Evolutionary conservation across 2,797 vertebrate species (phyloP).

Genomic region (Rhinoraja longicauda): DNA sequence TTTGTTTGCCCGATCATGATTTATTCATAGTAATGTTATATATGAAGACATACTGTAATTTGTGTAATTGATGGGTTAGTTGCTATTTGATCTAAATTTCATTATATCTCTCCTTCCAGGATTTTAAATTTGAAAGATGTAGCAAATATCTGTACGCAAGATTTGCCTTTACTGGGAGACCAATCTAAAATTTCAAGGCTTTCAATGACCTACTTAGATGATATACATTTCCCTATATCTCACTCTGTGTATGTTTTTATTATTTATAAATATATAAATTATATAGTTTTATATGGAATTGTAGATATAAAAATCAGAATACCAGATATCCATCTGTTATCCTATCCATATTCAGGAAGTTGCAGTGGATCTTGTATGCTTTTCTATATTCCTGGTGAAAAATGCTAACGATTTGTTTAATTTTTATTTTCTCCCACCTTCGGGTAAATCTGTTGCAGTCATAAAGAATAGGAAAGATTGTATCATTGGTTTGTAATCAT

Average conservation of each 20-base stretch:
- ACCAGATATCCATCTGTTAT: neutral
- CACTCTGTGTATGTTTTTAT: neutral
- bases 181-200: neutral
- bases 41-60: conserved; percentile 2
- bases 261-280: neutral
- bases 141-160: neutral
- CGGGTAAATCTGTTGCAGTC: neutral
- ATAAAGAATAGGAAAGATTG: neutral
- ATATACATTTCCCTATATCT: neutral
- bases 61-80: conserved; percentile 15
- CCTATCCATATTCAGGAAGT: neutral
- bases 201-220: neutral
- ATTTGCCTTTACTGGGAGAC: neutral
- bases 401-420: neutral
- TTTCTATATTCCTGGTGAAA: conserved; percentile 2
- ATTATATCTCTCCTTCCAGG: neutral
- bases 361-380: neutral
- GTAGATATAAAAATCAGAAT: neutral
- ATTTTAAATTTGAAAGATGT: conserved; percentile 25
- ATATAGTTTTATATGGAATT: conserved; percentile 13
- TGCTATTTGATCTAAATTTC: conserved; percentile 10
- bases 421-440: neutral
- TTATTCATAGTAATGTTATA: conserved; percentile 34
- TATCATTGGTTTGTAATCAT: neutral
- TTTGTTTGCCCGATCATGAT: conserved; percentile 27